Conservation (phyloP, 2,797 vertebrate genomes). For the Cyclura pinguis region DNA sequence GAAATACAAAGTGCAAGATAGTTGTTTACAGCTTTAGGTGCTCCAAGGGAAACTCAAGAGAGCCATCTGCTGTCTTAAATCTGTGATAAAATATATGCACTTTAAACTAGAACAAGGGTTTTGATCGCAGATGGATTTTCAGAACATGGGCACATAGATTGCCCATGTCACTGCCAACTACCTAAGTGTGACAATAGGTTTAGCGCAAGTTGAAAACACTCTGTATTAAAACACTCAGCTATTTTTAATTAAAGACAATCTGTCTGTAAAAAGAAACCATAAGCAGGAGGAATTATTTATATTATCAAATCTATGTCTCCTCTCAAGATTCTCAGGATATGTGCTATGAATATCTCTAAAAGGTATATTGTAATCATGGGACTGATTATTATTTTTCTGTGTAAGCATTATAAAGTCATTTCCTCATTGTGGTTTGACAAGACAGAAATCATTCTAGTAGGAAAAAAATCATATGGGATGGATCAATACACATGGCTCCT, state of each 20-base stretch:
- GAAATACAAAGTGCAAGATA: constrained; percentile 62
- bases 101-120: constrained; percentile 43
- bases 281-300: constrained; percentile 2
- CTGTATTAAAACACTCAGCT: constrained; percentile 39
- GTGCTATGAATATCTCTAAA: constrained; percentile 29
- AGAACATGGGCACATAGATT: background rate
- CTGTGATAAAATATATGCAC: constrained; percentile 82
- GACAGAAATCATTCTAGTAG: background rate
- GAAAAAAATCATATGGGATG: background rate
- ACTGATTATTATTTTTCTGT: background rate
- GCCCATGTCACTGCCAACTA: constrained; percentile 35
- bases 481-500: background rate
- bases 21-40: constrained; percentile 77
- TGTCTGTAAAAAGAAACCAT: background rate
- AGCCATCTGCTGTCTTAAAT: constrained; percentile 97
- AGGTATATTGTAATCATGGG: background rate
- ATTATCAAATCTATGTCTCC: constrained; percentile 36
- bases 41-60: constrained; percentile 93
- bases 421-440: background rate
- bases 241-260: constrained; percentile 39
- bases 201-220: constrained; percentile 23
- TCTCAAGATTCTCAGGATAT: constrained; percentile 6
- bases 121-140: constrained; percentile 41
- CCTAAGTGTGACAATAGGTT: constrained; percentile 28
- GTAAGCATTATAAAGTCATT: background rate